A percentile compares a stretch with the other conserved stretches of the same genome.
Conservation (phyloP, 1,140 invertebrate species). For the Eumeta japonica region DNA sequence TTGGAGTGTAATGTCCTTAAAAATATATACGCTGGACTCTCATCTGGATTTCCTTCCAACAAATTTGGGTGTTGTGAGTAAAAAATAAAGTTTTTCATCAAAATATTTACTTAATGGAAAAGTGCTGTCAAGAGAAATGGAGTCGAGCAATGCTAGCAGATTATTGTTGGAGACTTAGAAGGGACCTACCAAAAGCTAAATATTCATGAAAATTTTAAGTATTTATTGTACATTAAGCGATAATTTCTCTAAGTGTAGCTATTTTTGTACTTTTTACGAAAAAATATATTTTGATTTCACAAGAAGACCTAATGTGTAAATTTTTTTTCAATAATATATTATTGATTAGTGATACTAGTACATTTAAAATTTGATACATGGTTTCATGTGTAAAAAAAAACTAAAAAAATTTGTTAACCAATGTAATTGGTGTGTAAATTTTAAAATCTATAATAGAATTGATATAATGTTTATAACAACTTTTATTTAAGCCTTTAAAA, state of each 20-base stretch:
- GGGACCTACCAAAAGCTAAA: conserved; percentile 12
- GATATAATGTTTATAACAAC: too few species aligned
- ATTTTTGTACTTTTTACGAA: conserved; percentile 10
- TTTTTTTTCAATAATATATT: too few species aligned
- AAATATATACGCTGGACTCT: conserved; percentile 32
- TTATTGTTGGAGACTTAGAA: conserved; percentile 25
- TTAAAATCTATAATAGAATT: too few species aligned
- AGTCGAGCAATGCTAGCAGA: conserved; percentile 28
- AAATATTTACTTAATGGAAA: conserved; percentile 26
- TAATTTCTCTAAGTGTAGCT: conserved; percentile 9
- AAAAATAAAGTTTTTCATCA: too few species aligned
- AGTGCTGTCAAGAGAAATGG: conserved; percentile 28
- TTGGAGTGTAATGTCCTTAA: conserved; percentile 18
- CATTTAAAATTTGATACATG: too few species aligned
- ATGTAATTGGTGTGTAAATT: too few species aligned
- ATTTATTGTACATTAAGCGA: conserved; percentile 7
- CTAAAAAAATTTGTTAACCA: too few species aligned
- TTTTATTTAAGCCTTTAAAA: too few species aligned
- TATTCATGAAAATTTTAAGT: conserved; percentile 11
- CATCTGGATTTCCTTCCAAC: too few species aligned
- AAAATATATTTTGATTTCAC: conserved; percentile 10
- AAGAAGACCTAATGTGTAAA: too few species aligned
- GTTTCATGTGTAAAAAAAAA: too few species aligned
- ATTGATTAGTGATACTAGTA: too few species aligned
- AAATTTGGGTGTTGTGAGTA: conserved; percentile 27